Evolutionary conservation across 2,888 invertebrate genomes (phyloP), one percentile per base, ranked within the genome.

Genomic region (Leptothorax acervorum): DNA sequence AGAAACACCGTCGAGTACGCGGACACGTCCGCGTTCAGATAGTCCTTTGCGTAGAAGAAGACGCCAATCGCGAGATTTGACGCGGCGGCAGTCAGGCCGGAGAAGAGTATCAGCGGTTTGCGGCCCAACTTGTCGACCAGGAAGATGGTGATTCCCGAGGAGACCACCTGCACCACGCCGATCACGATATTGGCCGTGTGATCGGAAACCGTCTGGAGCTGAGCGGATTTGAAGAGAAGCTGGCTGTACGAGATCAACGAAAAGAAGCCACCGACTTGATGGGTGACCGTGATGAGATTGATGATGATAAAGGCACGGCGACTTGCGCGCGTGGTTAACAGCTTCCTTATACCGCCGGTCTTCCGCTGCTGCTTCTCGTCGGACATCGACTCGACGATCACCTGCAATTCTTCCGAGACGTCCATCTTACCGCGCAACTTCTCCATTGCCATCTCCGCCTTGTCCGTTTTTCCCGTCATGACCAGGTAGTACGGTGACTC

Each of bases 371-470:
- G 55, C n/a, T 84, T 85, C 0, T 63, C 71, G 0, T 70, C 45
- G 8, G 35, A 86, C 48, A 90, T 51, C 0, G 86, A 82, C 8
- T 68, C 82, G 62, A 85, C 85, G 42, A 93, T 91, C 12, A 85
- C 42, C 51, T 91, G 91, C 18, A 95, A 84, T 90, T 96, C 96
- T 84, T 96, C 96, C 85, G 95, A 95, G 89, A 97, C 96, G 84
- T 95, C 94, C 4, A 92, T 90, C 70, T 93, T 93, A 2, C 95
- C 95, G 6, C 96, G 93, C 1, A 96, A 91, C 92, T 94, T 95
- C 31, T 93, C 90, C 70, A 96, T 91, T 0, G 95, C 93, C 48
- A 90, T 90, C 39, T 95, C 92, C 0, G 96, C 96, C 68, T 95
- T 95, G 1, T 94, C 91, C 68, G 92, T 93, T 6, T 91, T 90